Conservation (phyloP, 1,140 invertebrate species). For the Streblospio benedicti region DNA sequence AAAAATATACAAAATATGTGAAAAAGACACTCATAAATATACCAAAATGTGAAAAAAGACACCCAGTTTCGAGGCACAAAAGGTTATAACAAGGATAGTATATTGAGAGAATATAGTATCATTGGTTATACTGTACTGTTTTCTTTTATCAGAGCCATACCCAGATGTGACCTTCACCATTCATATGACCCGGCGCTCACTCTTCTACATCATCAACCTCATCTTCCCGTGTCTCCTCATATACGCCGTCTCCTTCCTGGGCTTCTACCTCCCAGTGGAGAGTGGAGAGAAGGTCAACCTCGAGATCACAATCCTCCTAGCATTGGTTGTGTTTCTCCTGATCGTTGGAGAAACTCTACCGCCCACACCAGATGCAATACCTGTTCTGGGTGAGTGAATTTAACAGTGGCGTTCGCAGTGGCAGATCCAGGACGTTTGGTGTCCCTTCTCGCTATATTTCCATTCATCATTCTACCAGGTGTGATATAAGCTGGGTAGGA, state of each 20-base stretch:
- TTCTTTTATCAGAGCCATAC: conserved; percentile 76
- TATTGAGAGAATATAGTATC: no score
- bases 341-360: conserved; percentile 89
- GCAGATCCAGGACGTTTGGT: no score
- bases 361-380: conserved; percentile 79
- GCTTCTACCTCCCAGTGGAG: conserved; percentile 61
- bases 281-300: conserved; percentile 71
- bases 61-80: no score
- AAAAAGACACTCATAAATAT: no score
- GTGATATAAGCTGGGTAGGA: no score
- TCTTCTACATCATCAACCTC: conserved; percentile 71
- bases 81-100: no score
- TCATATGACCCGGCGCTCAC: conserved; percentile 85
- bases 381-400: conserved; percentile 39
- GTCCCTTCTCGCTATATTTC: no score
- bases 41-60: no score
- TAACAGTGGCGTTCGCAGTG: background rate
- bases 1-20: no score
- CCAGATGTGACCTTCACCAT: conserved; percentile 95
- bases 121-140: no score
- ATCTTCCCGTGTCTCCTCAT: conserved; percentile 28
- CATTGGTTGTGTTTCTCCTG: conserved; percentile 44
- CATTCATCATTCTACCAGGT: no score
- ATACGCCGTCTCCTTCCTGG: conserved; percentile 89
- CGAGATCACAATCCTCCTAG: conserved; percentile 53